Evolutionary conservation across 2,797 vertebrate species (phyloP).

Genomic region (Uromys caudimaculatus): DNA sequence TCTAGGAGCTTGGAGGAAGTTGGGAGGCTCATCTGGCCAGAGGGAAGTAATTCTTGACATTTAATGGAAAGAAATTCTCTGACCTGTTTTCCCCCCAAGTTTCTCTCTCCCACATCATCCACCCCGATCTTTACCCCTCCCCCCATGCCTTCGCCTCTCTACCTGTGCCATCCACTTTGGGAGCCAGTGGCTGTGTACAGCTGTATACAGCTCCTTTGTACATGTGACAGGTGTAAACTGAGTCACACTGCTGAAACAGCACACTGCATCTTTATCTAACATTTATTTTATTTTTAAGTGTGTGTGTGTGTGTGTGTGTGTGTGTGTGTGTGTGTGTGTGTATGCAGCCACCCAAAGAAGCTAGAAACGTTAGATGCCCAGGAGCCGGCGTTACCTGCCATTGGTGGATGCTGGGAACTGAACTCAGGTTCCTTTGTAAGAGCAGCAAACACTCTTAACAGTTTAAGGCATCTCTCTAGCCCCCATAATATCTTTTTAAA

Average conservation of each 20-base stretch:
- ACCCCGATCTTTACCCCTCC: rapidly evolving
- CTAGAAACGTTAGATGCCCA: neutral
- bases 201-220: rapidly evolving
- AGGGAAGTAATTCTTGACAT: neutral
- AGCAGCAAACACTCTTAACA: neutral
- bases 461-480: neutral
- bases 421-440: neutral
- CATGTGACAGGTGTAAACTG: neutral
- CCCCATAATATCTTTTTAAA: neutral
- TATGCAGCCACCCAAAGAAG: neutral
- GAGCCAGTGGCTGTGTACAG: neutral
- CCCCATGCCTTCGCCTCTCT: rapidly evolving
- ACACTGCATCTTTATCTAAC: neutral
- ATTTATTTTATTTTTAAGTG: neutral
- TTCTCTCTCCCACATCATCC: neutral
- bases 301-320: neutral
- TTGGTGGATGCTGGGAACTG: neutral
- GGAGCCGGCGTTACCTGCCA: neutral
- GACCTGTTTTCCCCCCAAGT: too few species aligned
- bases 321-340: neutral
- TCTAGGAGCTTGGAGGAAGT: neutral
- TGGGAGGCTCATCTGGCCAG: neutral
- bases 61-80: neutral
- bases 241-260: neutral
- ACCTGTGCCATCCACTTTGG: neutral